Base-by-base conservation (phyloP, 2,888 invertebrate species). In the Anorthoa munda region DNA sequence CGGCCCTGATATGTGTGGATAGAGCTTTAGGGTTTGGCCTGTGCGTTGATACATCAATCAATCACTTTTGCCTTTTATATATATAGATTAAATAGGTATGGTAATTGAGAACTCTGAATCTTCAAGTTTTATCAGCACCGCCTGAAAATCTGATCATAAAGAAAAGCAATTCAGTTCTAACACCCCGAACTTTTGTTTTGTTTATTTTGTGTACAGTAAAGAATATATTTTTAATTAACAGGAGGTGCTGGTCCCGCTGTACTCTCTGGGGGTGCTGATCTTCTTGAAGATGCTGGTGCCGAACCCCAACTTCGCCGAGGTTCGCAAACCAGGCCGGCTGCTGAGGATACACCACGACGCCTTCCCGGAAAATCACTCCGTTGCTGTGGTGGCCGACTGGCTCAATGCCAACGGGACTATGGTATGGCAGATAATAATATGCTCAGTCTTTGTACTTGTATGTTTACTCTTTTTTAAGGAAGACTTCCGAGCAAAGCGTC, bases 191-290 rank as follows among this genome's bases (percentile, higher is more conserved):
- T 26, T n/a, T n/a, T n/a, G n/a, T n/a, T n/a, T n/a, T n/a, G n/a
- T n/a, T n/a, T n/a, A n/a, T n/a, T n/a, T n/a, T n/a, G n/a, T n/a
- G n/a, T n/a, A n/a, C n/a, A n/a, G n/a, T n/a, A n/a, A n/a, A n/a
- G n/a, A n/a, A n/a, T n/a, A n/a, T 15, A 18, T 56, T 64, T n/a
- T 48, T 31, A 17, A 63, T 72, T 75, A 80, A 93, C 95, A 98
- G 98, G 98, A 98, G 95, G 97, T 98, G 66, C 96, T 98, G 80
- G 96, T 98, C 79, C 98, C 98, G 2, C 96, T 98, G 0, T 98
- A 98, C 93, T 98, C 98, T 51, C 95, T 98, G 79, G 97, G 97
- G 51, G 97, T 98, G 81, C 95, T 98, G 80, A 97, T 98, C 84
- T 96, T 98, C 88, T 96, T 98, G 83, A 98, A 98, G 94, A 96